These are phyloP conservation scores for Clarias macrocephalus DNA, from an alignment of 2,113 vertebrate species.

Conservation along the genomic window DNA sequence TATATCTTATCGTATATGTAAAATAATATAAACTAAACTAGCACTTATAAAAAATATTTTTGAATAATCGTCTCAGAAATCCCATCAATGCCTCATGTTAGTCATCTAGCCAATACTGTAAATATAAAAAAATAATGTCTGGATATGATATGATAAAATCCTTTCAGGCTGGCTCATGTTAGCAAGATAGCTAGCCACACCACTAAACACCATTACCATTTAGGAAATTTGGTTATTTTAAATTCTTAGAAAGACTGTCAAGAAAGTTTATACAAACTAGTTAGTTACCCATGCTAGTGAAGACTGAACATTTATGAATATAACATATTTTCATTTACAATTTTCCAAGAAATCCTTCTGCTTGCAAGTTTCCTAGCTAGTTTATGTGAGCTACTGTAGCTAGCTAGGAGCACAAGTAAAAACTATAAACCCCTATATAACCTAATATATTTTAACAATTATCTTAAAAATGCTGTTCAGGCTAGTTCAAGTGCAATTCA, in stretches of 20 bases:
- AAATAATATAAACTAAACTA: background rate
- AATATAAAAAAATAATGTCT: background rate
- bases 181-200: background rate
- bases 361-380: background rate
- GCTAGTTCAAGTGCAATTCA: background rate
- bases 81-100: background rate
- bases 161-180: background rate
- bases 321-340: background rate
- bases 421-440: background rate
- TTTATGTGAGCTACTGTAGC: background rate
- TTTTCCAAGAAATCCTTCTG: background rate
- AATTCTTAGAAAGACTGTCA: background rate
- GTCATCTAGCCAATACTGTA: background rate
- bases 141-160: background rate
- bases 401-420: background rate
- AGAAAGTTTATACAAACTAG: background rate
- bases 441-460: background rate
- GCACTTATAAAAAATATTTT: background rate
- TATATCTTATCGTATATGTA: background rate
- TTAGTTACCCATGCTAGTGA: background rate
- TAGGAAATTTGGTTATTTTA: background rate
- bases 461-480: background rate
- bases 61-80: background rate
- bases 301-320: background rate
- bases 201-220: background rate